A percentile compares a stretch with the other conserved stretches of the same genome.
Evolutionary conservation across 2,888 invertebrate genomes (phyloP).

Genomic region (Andrena chrysosceles): DNA sequence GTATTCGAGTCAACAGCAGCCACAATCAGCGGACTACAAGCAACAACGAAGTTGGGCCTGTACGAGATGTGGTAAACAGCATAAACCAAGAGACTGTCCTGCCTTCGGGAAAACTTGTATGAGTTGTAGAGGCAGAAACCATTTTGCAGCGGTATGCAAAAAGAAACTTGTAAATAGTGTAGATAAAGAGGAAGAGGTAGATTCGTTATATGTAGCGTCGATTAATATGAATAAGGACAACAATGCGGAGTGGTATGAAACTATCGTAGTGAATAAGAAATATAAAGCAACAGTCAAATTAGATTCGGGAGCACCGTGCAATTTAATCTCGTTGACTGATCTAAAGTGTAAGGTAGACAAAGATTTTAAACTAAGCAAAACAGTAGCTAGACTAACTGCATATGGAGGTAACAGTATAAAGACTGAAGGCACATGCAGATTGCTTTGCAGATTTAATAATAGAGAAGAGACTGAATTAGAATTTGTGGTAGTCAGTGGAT

Average conservation of each 20-base stretch:
- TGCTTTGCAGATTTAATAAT: conserved; percentile 2
- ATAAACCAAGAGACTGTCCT: neutral
- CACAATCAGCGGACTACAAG: no score
- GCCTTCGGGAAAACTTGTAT: neutral
- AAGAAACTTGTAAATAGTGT: neutral
- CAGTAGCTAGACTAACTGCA: neutral
- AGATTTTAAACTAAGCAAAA: neutral
- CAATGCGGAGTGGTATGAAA: neutral
- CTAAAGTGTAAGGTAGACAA: neutral
- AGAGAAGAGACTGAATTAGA: neutral
- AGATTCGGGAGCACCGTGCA: neutral
- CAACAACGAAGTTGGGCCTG: neutral
- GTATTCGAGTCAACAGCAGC: no score
- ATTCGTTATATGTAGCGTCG: neutral
- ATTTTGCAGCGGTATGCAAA: neutral
- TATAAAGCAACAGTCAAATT: neutral
- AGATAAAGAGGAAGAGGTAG: neutral
- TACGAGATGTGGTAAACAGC: neutral
- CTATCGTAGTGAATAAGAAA: neutral
- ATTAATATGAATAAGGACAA: neutral
- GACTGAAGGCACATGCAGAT: neutral
- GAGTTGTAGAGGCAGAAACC: neutral
- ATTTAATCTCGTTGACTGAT: neutral
- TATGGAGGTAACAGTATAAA: neutral
- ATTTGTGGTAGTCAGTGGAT: neutral